Percentiles rank a stretch among this genome's conserved stretches.
These are phyloP conservation scores for Congeria kusceri DNA, from an alignment of 2,888 invertebrate genomes.

Conservation along the genomic window DNA sequence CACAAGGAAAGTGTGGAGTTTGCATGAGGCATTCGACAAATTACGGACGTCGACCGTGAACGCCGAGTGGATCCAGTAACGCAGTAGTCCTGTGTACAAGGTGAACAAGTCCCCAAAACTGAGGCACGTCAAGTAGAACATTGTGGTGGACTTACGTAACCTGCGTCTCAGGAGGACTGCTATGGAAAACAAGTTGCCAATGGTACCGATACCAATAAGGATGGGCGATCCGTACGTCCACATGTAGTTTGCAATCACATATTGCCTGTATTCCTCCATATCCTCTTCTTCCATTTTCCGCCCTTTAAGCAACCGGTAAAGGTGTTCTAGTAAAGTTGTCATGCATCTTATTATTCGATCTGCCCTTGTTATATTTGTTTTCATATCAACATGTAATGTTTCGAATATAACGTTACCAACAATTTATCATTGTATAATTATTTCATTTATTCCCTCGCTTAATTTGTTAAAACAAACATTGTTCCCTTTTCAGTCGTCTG, in stretches of 20 bases:
- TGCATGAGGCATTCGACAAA: conserved; percentile 72
- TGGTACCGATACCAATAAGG: conserved; percentile 64
- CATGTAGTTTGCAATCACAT: conserved; percentile 41
- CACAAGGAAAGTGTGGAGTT: conserved; percentile 79
- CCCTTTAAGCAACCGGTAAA: too few species aligned
- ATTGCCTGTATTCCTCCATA: conserved; percentile 32
- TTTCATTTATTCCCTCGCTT: too few species aligned
- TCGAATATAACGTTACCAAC: too few species aligned
- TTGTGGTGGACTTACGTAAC: conserved; percentile 65
- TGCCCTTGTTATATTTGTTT: too few species aligned
- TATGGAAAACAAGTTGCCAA: conserved; percentile 68
- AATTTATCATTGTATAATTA: too few species aligned
- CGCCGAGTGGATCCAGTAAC: conserved; percentile 70
- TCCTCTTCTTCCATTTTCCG: background rate
- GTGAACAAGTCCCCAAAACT: conserved; percentile 66
- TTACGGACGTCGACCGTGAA: conserved; percentile 65
- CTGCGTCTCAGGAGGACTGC: conserved; percentile 59
- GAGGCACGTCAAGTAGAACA: conserved; percentile 69
- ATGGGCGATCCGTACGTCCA: conserved; percentile 66
- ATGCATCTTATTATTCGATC: too few species aligned
- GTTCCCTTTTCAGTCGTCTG: too few species aligned
- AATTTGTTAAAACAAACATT: too few species aligned
- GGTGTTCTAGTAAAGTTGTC: too few species aligned
- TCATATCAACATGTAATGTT: too few species aligned
- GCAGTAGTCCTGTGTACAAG: conserved; percentile 66